Evolutionary conservation across 2,888 invertebrate species (phyloP).

Genomic region (Diarsia dahlii): DNA sequence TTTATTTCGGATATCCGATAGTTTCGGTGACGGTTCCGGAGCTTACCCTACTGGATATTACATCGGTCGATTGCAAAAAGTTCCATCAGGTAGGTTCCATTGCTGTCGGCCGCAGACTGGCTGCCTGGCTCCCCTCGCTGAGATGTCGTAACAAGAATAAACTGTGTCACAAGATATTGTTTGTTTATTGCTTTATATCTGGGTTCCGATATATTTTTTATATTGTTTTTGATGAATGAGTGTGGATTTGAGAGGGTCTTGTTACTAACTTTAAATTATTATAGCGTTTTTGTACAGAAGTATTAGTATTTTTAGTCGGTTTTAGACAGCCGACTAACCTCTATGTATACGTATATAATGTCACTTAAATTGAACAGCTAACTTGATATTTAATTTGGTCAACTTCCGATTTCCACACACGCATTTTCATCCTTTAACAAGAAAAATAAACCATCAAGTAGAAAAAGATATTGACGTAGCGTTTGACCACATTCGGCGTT

Average conservation of each 20-base stretch:
- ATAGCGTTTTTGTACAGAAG: not conserved
- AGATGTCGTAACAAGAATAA: slow-evolving; percentile 40
- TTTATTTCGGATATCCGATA: too few relatives aligned
- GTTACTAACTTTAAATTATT: not conserved
- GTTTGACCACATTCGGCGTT: slow-evolving; percentile 14
- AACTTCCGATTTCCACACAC: not conserved
- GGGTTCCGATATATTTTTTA: slow-evolving; percentile 8
- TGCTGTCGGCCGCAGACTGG: slow-evolving; percentile 47
- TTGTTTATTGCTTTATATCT: slow-evolving; percentile 47
- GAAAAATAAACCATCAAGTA: slow-evolving; percentile 18
- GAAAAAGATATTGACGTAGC: slow-evolving; percentile 1
- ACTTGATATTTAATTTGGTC: not conserved
- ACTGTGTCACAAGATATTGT: slow-evolving; percentile 55
- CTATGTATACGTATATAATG: not conserved
- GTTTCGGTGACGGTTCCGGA: too few relatives aligned
- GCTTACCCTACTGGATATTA: slow-evolving; percentile 14
- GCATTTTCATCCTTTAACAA: not conserved
- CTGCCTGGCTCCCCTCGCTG: slow-evolving; percentile 21
- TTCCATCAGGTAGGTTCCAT: slow-evolving; percentile 51
- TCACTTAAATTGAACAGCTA: not conserved
- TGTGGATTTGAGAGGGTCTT: not conserved
- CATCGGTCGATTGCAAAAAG: slow-evolving; percentile 50
- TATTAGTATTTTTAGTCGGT: too few relatives aligned
- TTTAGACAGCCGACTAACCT: not conserved
- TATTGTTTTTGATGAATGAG: slow-evolving; percentile 7